These are phyloP conservation scores for Andricus grossulariae DNA, from an alignment of 1,140 invertebrate species.

Conservation along the genomic window DNA sequence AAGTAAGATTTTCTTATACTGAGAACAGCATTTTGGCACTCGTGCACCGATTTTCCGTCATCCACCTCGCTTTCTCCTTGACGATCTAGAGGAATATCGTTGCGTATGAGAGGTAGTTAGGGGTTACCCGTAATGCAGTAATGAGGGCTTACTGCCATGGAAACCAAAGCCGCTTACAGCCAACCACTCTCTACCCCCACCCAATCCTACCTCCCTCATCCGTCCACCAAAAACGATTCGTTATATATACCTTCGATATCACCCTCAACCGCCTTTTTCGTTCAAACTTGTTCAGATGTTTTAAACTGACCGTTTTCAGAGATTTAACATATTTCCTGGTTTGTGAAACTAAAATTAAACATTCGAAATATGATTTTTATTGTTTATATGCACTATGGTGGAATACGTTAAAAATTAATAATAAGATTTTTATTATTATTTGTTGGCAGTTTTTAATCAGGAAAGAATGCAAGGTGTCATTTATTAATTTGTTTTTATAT, in stretches of 20 bases:
- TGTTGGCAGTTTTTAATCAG: too few relatives aligned
- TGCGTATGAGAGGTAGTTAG: slow-evolving; percentile 73
- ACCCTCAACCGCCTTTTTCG: slow-evolving; percentile 64
- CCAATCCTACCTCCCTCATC: slow-evolving; percentile 42
- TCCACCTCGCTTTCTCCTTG: neutral
- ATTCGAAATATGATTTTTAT: neutral
- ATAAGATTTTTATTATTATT: too few relatives aligned
- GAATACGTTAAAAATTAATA: too few relatives aligned
- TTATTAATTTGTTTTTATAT: too few relatives aligned
- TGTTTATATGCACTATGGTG: neutral
- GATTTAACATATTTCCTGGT: neutral
- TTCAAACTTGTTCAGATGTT: slow-evolving; percentile 58
- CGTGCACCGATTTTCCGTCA: neutral
- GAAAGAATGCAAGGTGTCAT: too few relatives aligned
- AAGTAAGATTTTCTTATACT: too few relatives aligned
- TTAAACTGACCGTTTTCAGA: neutral
- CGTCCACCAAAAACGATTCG: slow-evolving; percentile 40
- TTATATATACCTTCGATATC: slow-evolving; percentile 64
- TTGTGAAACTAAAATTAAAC: neutral
- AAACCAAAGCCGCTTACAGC: slow-evolving; percentile 76
- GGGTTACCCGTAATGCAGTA: slow-evolving; percentile 75
- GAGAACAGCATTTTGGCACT: too few relatives aligned
- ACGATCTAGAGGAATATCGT: slow-evolving; percentile 66
- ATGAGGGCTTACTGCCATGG: slow-evolving; percentile 77
- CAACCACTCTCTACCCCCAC: slow-evolving; percentile 69